Evolutionary conservation across 2,113 vertebrate genomes (phyloP).

Genomic region (Mirounga angustirostris): DNA sequence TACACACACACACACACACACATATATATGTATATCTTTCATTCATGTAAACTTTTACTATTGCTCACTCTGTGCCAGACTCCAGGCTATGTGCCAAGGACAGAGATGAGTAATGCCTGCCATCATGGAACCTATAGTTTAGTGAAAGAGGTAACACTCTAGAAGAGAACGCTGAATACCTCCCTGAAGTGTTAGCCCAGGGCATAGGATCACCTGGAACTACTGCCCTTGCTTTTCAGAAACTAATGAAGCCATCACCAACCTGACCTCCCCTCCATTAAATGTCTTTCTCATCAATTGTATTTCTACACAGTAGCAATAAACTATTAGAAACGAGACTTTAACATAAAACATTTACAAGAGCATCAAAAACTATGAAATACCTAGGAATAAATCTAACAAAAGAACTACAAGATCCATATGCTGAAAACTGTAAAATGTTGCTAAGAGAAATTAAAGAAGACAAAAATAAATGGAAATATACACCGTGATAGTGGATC

Average conservation of each 20-base stretch:
- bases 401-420: not conserved
- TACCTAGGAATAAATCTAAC: not conserved
- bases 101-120: not conserved
- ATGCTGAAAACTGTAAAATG: not conserved
- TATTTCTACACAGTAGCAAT: not conserved
- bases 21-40: not conserved
- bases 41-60: constrained; percentile 25
- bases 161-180: not conserved
- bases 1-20: no score
- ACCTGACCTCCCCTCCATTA: not conserved
- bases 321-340: not conserved
- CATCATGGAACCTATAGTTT: not conserved
- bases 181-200: not conserved
- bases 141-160: not conserved
- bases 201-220: not conserved
- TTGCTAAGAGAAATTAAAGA: not conserved
- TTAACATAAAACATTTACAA: constrained; percentile 21
- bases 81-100: not conserved
- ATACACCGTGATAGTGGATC: not conserved
- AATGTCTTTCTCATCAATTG: not conserved
- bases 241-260: not conserved
- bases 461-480: not conserved
- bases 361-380: constrained; percentile 20
- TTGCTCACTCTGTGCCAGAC: not conserved
- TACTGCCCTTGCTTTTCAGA: not conserved